A percentile compares a stretch with the other conserved stretches of the same genome.
Evolutionary conservation across 2,888 invertebrate species (phyloP).

Genomic region (Vanessa cardui): DNA sequence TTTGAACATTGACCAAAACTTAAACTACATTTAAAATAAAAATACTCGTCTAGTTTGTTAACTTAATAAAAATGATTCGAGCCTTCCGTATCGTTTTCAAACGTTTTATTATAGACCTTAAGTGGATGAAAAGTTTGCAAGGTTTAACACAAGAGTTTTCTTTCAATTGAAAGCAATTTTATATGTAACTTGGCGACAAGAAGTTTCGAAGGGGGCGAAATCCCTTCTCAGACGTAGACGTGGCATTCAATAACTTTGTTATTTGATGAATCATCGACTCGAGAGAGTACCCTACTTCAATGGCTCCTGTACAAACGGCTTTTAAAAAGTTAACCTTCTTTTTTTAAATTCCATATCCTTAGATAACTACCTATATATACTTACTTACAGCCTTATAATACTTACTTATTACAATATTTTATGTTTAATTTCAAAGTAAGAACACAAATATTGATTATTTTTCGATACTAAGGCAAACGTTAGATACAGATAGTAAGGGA

Average conservation of each 20-base stretch:
- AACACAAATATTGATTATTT: no score
- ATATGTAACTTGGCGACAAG: constrained; percentile 27
- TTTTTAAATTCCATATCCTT: no score
- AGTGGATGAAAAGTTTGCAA: constrained; percentile 26
- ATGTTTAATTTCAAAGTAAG: no score
- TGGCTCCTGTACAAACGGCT: neutral
- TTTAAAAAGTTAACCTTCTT: no score
- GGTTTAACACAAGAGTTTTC: constrained; percentile 34
- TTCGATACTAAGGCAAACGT: no score
- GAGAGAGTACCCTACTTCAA: neutral
- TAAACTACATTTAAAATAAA: no score
- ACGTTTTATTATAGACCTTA: neutral
- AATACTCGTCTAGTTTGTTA: no score
- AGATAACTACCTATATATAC: no score
- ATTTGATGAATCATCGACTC: constrained; percentile 21
- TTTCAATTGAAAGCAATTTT: constrained; percentile 35
- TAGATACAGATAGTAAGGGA: no score
- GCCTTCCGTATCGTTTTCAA: neutral
- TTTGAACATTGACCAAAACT: no score
- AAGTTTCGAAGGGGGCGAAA: constrained; percentile 31
- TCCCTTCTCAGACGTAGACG: constrained; percentile 32
- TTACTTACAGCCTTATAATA: no score
- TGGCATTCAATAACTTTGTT: constrained; percentile 13
- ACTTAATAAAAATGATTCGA: neutral
- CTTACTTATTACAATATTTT: no score